phyloP scores from a whole-genome alignment of 2,797 vertebrate species.

The Novumbra hubbsi region DNA sequence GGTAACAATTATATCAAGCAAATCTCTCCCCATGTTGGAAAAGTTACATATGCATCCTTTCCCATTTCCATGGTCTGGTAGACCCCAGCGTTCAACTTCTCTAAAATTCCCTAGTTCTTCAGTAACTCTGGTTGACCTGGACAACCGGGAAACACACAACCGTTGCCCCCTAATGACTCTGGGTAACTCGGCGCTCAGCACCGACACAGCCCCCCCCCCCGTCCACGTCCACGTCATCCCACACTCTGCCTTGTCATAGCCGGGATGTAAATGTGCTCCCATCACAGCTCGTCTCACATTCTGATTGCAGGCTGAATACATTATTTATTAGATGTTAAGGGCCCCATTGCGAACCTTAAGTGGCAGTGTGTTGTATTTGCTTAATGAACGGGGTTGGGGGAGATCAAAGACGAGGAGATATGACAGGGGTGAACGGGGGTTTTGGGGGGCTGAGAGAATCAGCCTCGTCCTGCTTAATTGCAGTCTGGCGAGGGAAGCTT shows the following conservation, averaged over 20 bases:
- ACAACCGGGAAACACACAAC: conserved; percentile 49
- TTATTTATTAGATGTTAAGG: conserved; percentile 72
- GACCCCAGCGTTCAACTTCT: too few species aligned
- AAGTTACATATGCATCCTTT: conserved; percentile 26
- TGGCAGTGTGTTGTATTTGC: conserved; percentile 69
- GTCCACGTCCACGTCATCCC: too few species aligned
- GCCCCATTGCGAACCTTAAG: conserved; percentile 65
- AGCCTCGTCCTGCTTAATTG: conserved; percentile 67
- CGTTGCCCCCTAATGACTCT: conserved; percentile 51
- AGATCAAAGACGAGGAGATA: conserved; percentile 68
- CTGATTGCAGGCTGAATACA: conserved; percentile 59
- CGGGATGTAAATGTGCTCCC: conserved; percentile 38
- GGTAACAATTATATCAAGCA: background rate
- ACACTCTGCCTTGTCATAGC: conserved; percentile 40
- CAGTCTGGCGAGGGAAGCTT: conserved; percentile 46
- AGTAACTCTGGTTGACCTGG: conserved; percentile 1
- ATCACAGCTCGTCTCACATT: conserved; percentile 53
- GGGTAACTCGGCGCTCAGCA: conserved; percentile 45
- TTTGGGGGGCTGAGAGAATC: conserved; percentile 53
- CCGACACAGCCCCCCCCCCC: conserved; percentile 17
- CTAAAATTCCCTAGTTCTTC: too few species aligned
- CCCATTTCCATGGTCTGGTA: background rate
- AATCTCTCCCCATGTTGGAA: conserved; percentile 29
- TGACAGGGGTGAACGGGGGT: conserved; percentile 58
- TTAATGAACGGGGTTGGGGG: conserved; percentile 65